Evolutionary conservation across 2,797 vertebrate species (phyloP), one percentile per base, ranked within the genome.

Genomic region (Pangasius djambal): DNA sequence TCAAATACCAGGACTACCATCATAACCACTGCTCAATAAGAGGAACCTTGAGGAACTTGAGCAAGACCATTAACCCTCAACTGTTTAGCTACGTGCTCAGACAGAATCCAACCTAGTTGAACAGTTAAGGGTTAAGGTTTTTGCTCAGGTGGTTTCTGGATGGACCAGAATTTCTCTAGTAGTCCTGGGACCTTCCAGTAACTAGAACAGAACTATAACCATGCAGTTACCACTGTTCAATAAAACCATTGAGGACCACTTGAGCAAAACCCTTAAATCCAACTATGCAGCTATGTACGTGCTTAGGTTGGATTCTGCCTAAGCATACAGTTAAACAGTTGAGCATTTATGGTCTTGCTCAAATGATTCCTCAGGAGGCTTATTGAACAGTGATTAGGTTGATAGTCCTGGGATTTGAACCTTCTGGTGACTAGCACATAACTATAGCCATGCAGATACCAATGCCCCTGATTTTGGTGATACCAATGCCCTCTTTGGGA

Each of bases 191-290:
- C 31, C 12, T 61, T 40, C 37, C 31, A 59, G 31, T 15, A 40
- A 44, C 13, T 16, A 61, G 16, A 2, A 31, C 5, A 15, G 44
- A 52, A 61, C 55, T 61, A 2, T 57, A 2, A 37, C 55, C 78
- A 59, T 81, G 52, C 9, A 22, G 18, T n/a, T n/a, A 18, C 18
- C 6, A 55, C 50, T 37, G 3, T 31, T 37, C 3, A 22, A 16
- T 44, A 40, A 83, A 18, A n/a, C 61, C 37, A 61, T 31, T 63
- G 20, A 65, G 59, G 25, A 67, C 61, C 82, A 67, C 82, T 83
- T 83, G 44, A 67, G 82, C 3, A 63, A 84, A 83, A 31, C 7
- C 61, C 15, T 67, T 84, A 84, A 48, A 31, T 84, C 61, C 28
- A 67, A 31, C 61, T 67, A 25, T 63, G 37, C 59, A 44, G 34